Evolutionary conservation across 2,113 vertebrate species (phyloP), one percentile per base, ranked within the genome.

Genomic region (Genyomyrus donnyi): DNA sequence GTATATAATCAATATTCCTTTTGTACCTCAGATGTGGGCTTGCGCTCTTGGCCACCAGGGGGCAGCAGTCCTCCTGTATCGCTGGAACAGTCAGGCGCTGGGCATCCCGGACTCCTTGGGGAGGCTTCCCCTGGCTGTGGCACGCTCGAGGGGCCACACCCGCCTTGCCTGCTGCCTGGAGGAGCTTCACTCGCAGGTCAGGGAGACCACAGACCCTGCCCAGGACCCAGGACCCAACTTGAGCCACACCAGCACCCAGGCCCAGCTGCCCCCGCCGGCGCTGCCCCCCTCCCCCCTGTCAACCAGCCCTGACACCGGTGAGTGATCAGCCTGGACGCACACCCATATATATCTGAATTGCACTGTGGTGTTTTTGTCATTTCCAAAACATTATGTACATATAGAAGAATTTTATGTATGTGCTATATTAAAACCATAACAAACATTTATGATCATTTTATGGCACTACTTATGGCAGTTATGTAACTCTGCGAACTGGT

Each of bases 41-140:
- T 98, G 97, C 56, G 97, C 97, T 8, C 93, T 98, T 35, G 97
- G 97, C 11, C 97, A 98, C 94, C 94, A 96, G 91, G 93, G 96
- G 2, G 96, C 97, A 0, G 97, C 97, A 0, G 96, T 96, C 91
- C 94, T 97, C 21, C 95, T 98, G 58, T 98, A 97, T 90, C 93
- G 94, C 24, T 98, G 97, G 97, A 96, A 96, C 92, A 92, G 95
- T 39, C 93, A 92, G 2, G 97, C 97, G 0, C 93, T 98, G 89
- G 94, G 96, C 89, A 97, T 98, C 90, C 97, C 97, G 0, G 97
- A 98, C 93, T 98, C 97, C 1, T 93, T 98, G 90, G 97, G 97
- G 19, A 96, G 97, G 10, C 95, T 98, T 21, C 97, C 97, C 0
- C 93, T 98, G 3, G 95, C 96, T 0, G 97, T 98, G 39, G 97